Evolutionary conservation across 1,140 invertebrate genomes (phyloP).

Genomic region (Goniozus legneri): DNA sequence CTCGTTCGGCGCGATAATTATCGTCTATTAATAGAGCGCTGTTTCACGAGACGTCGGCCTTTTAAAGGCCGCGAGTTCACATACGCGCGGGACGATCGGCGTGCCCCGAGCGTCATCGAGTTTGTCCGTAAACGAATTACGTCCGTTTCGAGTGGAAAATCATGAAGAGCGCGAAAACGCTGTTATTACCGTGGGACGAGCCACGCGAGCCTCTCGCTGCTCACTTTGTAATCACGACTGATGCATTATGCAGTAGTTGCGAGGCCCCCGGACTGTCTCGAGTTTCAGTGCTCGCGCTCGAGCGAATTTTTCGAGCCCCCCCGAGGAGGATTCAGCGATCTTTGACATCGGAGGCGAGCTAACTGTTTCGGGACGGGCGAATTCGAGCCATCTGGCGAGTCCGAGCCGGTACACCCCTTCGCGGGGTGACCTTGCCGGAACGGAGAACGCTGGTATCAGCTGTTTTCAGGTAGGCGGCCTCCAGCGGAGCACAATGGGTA

Average conservation of each 20-base stretch:
- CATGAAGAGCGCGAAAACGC: slow-evolving; percentile 41
- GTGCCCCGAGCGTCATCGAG: slow-evolving; percentile 25
- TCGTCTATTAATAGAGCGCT: too few relatives aligned
- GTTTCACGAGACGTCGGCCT: too few relatives aligned
- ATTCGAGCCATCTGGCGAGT: slow-evolving; percentile 2
- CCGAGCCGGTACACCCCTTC: slow-evolving; percentile 15
- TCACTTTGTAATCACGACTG: slow-evolving; percentile 46
- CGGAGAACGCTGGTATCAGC: slow-evolving; percentile 29
- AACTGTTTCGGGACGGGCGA: too few relatives aligned
- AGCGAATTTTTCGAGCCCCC: too few relatives aligned
- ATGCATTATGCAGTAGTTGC: slow-evolving; percentile 40
- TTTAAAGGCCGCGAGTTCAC: slow-evolving; percentile 9
- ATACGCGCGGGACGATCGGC: too few relatives aligned
- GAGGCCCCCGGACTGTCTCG: slow-evolving; percentile 5
- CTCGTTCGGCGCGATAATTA: too few relatives aligned
- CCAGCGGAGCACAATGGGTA: slow-evolving; percentile 25
- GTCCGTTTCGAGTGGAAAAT: slow-evolving; percentile 45
- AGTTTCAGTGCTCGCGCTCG: too few relatives aligned
- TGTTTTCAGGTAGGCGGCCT: slow-evolving; percentile 23
- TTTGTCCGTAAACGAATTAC: slow-evolving; percentile 36
- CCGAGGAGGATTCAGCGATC: too few relatives aligned
- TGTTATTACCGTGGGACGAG: slow-evolving; percentile 38
- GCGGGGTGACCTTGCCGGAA: slow-evolving; percentile 25
- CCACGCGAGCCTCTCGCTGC: slow-evolving; percentile 37
- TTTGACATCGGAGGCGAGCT: too few relatives aligned